Conservation (phyloP, 2,797 vertebrate species). For the Spatula versicolor region DNA sequence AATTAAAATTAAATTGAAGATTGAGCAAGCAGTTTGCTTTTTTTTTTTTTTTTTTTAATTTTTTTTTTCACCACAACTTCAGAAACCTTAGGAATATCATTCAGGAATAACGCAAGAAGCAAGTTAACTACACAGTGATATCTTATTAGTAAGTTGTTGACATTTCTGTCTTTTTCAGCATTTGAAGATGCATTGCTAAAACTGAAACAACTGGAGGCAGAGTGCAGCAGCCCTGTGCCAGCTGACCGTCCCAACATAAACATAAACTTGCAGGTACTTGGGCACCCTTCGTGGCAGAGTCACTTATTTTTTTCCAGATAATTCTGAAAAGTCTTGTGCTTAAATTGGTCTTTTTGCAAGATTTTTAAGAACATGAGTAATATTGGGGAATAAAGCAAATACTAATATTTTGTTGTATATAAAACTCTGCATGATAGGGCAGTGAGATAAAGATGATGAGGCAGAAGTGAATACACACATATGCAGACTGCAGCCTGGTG, state of each 20-base stretch:
- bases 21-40: background rate
- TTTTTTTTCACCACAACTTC: background rate
- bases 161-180: conserved; percentile 41
- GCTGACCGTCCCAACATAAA: conserved; percentile 79
- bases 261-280: conserved; percentile 87
- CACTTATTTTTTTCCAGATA: background rate
- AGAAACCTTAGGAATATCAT: background rate
- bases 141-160: background rate
- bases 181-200: conserved; percentile 83
- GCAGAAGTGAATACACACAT: accelerated
- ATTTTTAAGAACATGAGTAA: background rate
- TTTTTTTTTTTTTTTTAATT: too few species aligned
- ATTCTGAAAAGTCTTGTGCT: background rate
- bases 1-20: background rate
- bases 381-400: background rate
- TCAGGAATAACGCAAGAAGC: background rate
- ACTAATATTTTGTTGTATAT: background rate
- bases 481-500: background rate
- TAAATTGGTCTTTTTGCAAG: background rate
- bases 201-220: conserved; percentile 87
- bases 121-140: background rate
- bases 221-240: conserved; percentile 57
- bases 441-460: background rate
- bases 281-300: background rate
- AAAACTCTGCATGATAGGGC: background rate